These are phyloP conservation scores for Vulpes ferrilata DNA, from an alignment of 2,113 vertebrate genomes.

Conservation along the genomic window DNA sequence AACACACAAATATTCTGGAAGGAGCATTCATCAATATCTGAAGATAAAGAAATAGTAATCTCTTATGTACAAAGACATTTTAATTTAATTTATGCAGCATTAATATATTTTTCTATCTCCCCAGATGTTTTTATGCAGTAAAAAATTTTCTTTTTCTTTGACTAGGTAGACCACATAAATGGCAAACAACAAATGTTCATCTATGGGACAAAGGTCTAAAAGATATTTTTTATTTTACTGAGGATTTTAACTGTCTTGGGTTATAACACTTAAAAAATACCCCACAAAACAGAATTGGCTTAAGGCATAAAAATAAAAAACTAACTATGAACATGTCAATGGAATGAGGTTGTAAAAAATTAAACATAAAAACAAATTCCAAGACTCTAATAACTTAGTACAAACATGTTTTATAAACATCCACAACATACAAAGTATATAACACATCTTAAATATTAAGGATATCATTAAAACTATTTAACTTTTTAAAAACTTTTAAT, in stretches of 20 bases:
- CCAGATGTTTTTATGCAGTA: background rate
- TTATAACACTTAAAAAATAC: background rate
- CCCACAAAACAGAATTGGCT: background rate
- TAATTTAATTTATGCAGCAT: background rate
- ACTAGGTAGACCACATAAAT: background rate
- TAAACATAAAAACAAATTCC: conserved; percentile 15
- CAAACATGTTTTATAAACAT: background rate
- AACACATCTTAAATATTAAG: conserved; percentile 30
- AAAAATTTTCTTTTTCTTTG: background rate
- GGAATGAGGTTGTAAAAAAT: background rate
- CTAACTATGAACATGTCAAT: background rate
- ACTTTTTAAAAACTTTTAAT: conserved; percentile 17
- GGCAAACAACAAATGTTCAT: background rate
- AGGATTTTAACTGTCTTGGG: background rate
- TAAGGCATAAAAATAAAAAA: background rate
- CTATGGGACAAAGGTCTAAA: background rate
- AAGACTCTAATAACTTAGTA: background rate
- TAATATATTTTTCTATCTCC: conserved; percentile 30
- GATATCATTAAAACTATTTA: background rate
- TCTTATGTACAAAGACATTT: conserved; percentile 21
- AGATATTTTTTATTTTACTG: background rate
- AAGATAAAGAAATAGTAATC: conserved; percentile 57
- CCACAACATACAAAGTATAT: background rate
- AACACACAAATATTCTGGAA: conserved; percentile 93
- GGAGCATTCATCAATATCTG: conserved; percentile 93